A percentile compares a stretch with the other conserved stretches of the same genome.
phyloP scores from a whole-genome alignment of 2,888 invertebrate species.

The Smittia sp. region DNA sequence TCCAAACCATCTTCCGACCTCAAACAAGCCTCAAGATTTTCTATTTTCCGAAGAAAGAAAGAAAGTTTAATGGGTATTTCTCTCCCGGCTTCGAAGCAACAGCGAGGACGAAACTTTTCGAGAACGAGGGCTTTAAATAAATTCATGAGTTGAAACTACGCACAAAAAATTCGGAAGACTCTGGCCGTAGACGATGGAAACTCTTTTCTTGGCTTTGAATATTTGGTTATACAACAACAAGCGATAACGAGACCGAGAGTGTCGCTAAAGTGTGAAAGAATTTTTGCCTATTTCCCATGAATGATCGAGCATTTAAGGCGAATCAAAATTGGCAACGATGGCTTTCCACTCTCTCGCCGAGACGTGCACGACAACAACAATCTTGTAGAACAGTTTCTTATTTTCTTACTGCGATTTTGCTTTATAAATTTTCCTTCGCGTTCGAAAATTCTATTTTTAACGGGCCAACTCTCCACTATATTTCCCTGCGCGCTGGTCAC shows the following conservation, averaged over 20 bases:
- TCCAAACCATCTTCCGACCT: too few relatives aligned
- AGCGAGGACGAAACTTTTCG: too few relatives aligned
- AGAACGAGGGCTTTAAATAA: too few relatives aligned
- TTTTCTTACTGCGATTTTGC: constrained; percentile 11
- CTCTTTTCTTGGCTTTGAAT: background rate
- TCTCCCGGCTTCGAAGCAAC: too few relatives aligned
- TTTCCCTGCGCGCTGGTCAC: background rate
- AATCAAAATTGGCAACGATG: constrained; percentile 6
- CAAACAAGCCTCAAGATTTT: too few relatives aligned
- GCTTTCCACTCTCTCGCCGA: background rate
- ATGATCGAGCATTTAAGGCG: background rate
- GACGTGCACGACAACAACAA: constrained; percentile 3
- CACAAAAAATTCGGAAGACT: too few relatives aligned
- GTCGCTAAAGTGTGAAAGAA: background rate
- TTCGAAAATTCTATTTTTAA: constrained; percentile 22
- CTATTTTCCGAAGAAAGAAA: too few relatives aligned
- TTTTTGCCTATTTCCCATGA: background rate
- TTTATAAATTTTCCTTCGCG: constrained; percentile 7
- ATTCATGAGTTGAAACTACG: too few relatives aligned
- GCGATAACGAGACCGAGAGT: background rate
- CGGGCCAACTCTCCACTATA: constrained; percentile 18
- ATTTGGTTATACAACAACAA: background rate
- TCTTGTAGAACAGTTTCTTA: background rate
- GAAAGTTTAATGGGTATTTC: too few relatives aligned
- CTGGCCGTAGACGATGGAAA: too few relatives aligned